These are phyloP conservation scores for Sialia sialis DNA, from an alignment of 2,113 vertebrate genomes.

Conservation along the genomic window DNA sequence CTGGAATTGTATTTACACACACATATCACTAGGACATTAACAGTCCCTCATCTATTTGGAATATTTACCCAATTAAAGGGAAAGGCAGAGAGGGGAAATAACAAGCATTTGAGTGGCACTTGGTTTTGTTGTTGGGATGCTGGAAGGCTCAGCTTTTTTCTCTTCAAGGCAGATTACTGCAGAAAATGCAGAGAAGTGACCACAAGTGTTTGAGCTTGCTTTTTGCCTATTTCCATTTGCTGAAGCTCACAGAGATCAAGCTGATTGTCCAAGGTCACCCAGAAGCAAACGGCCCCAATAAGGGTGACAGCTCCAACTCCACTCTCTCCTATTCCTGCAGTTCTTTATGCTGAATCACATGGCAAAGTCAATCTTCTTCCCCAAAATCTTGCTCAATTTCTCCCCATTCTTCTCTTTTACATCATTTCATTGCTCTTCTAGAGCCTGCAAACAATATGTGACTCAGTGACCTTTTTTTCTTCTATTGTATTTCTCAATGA, in stretches of 20 bases:
- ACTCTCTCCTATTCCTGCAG: background rate
- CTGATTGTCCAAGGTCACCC: background rate
- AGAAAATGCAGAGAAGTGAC: background rate
- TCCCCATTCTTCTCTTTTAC: background rate
- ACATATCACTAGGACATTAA: background rate
- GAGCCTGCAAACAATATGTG: background rate
- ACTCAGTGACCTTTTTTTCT: background rate
- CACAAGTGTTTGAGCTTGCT: background rate
- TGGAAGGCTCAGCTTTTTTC: background rate
- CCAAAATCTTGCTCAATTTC: background rate
- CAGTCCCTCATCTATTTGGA: background rate
- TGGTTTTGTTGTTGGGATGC: background rate
- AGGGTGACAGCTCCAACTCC: background rate
- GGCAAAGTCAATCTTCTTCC: background rate
- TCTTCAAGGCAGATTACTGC: background rate
- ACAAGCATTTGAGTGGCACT: background rate
- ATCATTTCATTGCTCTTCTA: background rate
- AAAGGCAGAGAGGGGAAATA: background rate
- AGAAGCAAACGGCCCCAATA: background rate
- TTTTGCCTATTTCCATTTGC: background rate
- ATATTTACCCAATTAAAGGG: background rate
- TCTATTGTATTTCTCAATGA: conserved; percentile 11
- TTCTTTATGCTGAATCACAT: background rate
- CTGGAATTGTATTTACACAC: background rate
- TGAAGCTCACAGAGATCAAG: background rate